A percentile compares a stretch with the other conserved stretches of the same genome.
Conservation (phyloP, 2,888 invertebrate species). For the Epirrhoe alternata region DNA sequence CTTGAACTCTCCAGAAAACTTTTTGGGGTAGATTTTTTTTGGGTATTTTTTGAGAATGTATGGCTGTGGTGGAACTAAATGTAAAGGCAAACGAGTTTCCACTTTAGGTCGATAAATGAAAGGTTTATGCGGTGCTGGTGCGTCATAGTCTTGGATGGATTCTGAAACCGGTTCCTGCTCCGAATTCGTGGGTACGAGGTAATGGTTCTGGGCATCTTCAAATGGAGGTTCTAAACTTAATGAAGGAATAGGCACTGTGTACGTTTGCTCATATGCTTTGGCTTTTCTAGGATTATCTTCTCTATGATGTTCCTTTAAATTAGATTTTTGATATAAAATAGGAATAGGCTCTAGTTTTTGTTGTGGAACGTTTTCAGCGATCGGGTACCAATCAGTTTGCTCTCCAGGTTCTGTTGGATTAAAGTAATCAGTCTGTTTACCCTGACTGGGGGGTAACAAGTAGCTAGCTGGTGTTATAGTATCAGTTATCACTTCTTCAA, state of each 20-base stretch:
- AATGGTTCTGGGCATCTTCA: constrained; percentile 67
- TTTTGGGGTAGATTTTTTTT: constrained; percentile 85
- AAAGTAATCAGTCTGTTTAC: constrained; percentile 59
- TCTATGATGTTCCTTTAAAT: constrained; percentile 32
- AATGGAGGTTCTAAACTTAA: constrained; percentile 68
- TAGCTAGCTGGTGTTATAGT: constrained; percentile 68
- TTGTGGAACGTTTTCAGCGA: constrained; percentile 50
- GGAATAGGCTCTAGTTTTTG: constrained; percentile 51
- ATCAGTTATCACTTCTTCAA: constrained; percentile 57
- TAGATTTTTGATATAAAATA: constrained; percentile 44
- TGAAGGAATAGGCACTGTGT: constrained; percentile 60
- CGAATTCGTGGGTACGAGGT: constrained; percentile 58
- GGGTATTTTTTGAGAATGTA: constrained; percentile 70
- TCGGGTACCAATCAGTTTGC: constrained; percentile 77
- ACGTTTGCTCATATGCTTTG: constrained; percentile 38
- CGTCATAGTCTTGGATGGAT: constrained; percentile 34
- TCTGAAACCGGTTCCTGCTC: constrained; percentile 54
- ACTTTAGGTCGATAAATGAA: constrained; percentile 49
- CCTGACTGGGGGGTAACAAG: constrained; percentile 67
- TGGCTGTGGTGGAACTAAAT: constrained; percentile 64
- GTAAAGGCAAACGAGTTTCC: constrained; percentile 63
- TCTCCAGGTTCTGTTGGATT: constrained; percentile 59
- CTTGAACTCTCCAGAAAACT: constrained; percentile 80
- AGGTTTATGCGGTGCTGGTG: constrained; percentile 35
- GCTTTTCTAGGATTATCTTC: constrained; percentile 36